Base-by-base conservation (phyloP, 2,888 invertebrate species). In the Idaea dimidiata region DNA sequence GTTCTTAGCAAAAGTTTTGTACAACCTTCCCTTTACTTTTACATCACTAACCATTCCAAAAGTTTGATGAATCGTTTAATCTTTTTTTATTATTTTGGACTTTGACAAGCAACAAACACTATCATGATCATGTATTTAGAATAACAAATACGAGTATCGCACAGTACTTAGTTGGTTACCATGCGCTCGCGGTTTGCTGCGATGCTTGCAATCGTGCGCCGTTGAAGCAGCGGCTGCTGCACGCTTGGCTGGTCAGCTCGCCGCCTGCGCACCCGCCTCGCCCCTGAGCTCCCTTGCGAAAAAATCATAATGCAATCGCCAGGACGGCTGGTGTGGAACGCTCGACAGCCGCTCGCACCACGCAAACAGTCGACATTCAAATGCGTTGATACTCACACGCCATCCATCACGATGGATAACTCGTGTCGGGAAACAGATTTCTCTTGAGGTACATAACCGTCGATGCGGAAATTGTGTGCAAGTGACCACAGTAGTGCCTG, bases 221-320 rank as follows among this genome's bases (percentile, higher is more conserved):
- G 62, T 58, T 73, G 77, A 75, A 83, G 85, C 88, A 80, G 87
- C 87, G 84, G 86, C 85, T 83, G 86, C 86, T 85, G 87, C 89
- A 91, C 91, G 91, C 83, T 91, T 83, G 84, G 89, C 85, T 89
- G 91, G 77, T 84, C 73, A 80, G 78, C 73, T 75, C 76, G 73
- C 83, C 83, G 79, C 83, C 80, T 80, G 82, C 82, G 66, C 81
- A 66, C 75, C 79, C 67, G 77, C 81, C 79, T 83, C 87, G 79
- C 86, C 87, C 84, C 89, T 87, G 85, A 85, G 84, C 86, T 87
- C 91, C 90, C 90, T 91, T 91, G 91, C 91, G 91, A 91, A 91
- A 88, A 88, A 91, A 90, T 87, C 87, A 90, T 91, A 91, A 91
- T 91, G 92, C 92, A 91, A 91, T 89, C 88, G 90, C 86, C 90